A percentile compares a stretch with the other conserved stretches of the same genome.
phyloP scores from a whole-genome alignment of 2,113 vertebrate genomes.

The Lepidothrix coronata region DNA sequence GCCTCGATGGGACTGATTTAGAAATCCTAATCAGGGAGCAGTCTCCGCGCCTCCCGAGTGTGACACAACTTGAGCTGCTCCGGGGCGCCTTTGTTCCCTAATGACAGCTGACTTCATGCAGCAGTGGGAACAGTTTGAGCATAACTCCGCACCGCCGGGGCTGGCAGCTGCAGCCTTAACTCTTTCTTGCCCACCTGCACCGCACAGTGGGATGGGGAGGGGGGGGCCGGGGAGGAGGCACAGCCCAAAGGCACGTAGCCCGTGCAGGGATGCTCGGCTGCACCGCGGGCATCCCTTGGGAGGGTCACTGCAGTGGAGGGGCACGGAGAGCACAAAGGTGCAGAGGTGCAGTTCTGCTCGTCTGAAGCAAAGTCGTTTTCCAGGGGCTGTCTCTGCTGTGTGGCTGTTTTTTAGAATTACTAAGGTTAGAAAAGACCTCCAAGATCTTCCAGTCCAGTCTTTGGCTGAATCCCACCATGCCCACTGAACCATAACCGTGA shows the following conservation, averaged over 20 bases:
- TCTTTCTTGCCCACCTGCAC: constrained; percentile 54
- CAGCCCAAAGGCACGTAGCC: background rate
- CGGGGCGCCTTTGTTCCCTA: constrained; percentile 75
- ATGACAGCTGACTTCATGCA: constrained; percentile 80
- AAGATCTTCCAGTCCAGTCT: too few species aligned
- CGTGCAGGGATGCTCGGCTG: background rate
- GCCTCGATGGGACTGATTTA: constrained; percentile 76
- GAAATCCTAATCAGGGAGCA: constrained; percentile 79
- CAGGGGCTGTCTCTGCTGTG: fast-evolving
- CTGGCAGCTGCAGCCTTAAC: constrained; percentile 77
- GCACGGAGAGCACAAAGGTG: fast-evolving
- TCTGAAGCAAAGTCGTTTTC: background rate
- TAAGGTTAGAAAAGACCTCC: background rate
- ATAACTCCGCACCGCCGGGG: constrained; percentile 57
- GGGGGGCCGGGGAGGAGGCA: background rate
- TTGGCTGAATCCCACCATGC: fast-evolving
- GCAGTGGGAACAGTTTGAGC: constrained; percentile 78
- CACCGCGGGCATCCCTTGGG: background rate
- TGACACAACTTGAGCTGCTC: constrained; percentile 71
- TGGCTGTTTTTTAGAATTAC: background rate
- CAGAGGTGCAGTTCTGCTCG: fast-evolving
- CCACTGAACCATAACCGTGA: too few species aligned
- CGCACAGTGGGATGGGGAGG: fast-evolving
- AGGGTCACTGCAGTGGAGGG: background rate
- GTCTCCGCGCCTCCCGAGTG: constrained; percentile 68